Base-by-base conservation (phyloP, 2,888 invertebrate genomes). In the Pyralis farinalis region DNA sequence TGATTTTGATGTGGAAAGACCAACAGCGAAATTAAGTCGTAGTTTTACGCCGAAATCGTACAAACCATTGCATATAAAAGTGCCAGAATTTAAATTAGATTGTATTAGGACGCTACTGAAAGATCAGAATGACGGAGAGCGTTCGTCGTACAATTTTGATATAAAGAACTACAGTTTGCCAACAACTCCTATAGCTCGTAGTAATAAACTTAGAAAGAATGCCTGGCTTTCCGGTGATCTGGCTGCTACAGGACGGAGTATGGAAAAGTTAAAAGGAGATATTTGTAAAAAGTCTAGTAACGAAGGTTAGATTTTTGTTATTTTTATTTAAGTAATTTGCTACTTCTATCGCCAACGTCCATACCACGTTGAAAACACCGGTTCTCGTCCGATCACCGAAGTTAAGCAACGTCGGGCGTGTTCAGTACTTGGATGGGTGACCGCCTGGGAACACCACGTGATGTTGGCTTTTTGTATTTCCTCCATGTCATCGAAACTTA, bases 191-290 rank as follows among this genome's bases (percentile, higher is more conserved):
- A 91, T 91, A 41, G 91, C 91, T 3, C 69, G 90, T 4, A 90
- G 87, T 53, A 91, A 90, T 44, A 90, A 90, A 51, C 62, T 91
- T 48, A 79, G 90, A 48, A 88, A 84, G 47, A 90, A 90, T 42
- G 90, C 90, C 6, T 91, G 91, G 91, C 65, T 91, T 1, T 87
- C 90, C 1, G 90, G 89, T 7, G 86, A 87, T 33, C 46, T 83
- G 25, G 63, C 56, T 30, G 47, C 55, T 0, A 57, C 53, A 3
- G 66, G 65, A 7, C 55, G 50, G 7, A 62, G 49, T 42, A 34
- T 46, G 8, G 63, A 58, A 5, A 53, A 51, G 40, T 25, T 52
- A n/a, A 58, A 49, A 30, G 49, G 51, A 7, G 38, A 37, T n/a
- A 12, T 43, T 22, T 41, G 36, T 5, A 55, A 45, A 43, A 42